Evolutionary conservation across 2,797 vertebrate genomes (phyloP).

Genomic region (Taenioides sp.): DNA sequence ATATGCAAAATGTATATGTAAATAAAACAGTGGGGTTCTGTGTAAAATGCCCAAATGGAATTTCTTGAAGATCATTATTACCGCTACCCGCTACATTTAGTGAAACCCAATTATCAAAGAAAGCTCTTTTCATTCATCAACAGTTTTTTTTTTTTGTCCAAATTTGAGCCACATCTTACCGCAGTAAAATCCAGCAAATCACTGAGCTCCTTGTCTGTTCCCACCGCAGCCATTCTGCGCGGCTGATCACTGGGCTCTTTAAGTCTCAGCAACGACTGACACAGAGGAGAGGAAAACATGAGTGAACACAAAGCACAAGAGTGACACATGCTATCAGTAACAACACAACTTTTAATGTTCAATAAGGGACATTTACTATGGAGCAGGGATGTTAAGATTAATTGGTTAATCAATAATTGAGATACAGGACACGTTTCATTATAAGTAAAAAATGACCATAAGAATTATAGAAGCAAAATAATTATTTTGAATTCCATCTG

Average conservation of each 20-base stretch:
- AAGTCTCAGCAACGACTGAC: slow-evolving; percentile 74
- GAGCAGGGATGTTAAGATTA: not conserved
- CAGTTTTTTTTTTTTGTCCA: not conserved
- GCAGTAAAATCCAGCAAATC: slow-evolving; percentile 98
- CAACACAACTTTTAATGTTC: not conserved
- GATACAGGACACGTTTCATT: not conserved
- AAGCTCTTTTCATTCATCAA: not conserved
- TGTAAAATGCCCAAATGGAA: not conserved
- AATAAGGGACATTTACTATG: not conserved
- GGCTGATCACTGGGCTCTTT: slow-evolving; percentile 70
- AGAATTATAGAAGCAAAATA: not conserved
- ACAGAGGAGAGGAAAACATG: slow-evolving; percentile 47
- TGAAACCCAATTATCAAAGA: not conserved
- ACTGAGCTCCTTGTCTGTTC: slow-evolving; percentile 96
- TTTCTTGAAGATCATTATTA: not conserved
- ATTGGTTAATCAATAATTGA: not conserved
- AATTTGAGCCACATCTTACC: slow-evolving; percentile 79
- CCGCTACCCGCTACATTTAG: not conserved
- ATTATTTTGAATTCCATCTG: not conserved
- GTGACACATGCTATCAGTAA: not conserved
- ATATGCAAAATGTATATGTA: not conserved
- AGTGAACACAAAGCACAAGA: slow-evolving; percentile 13
- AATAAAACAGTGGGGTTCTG: not conserved
- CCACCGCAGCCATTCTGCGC: slow-evolving; percentile 91
- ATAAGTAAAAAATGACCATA: not conserved